Percentiles rank a stretch among this genome's conserved stretches.
phyloP scores from a whole-genome alignment of 2,797 vertebrate genomes.

The Danio aesculapii region DNA sequence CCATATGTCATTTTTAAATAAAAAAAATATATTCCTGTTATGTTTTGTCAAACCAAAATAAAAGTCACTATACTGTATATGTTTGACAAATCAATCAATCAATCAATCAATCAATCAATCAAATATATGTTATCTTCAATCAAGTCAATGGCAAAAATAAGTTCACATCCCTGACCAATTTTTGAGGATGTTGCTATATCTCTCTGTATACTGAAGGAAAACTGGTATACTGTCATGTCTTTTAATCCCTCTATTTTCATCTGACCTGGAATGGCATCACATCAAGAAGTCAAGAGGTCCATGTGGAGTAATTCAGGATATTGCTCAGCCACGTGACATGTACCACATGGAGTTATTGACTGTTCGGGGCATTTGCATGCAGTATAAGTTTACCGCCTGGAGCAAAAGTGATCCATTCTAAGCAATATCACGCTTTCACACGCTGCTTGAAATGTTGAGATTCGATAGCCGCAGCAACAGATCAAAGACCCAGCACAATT shows the following conservation, averaged over 20 bases:
- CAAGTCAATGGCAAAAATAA: background rate
- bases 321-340: conserved; percentile 17
- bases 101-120: background rate
- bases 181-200: conserved; percentile 1
- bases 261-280: conserved; percentile 24
- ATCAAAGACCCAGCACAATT: conserved; percentile 45
- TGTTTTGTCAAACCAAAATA: background rate
- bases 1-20: too few species aligned
- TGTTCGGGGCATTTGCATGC: conserved; percentile 40
- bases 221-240: too few species aligned
- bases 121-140: background rate
- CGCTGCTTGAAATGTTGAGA: conserved; percentile 24
- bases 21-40: too few species aligned
- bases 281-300: conserved; percentile 29
- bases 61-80: background rate
- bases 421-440: conserved; percentile 45
- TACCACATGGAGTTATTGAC: conserved; percentile 23
- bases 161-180: background rate
- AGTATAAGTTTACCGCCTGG: conserved; percentile 35
- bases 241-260: conserved; percentile 28
- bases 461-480: conserved; percentile 28
- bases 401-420: conserved; percentile 47
- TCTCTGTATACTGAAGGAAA: background rate
- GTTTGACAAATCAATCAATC: background rate
- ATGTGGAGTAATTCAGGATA: conserved; percentile 22